These are phyloP conservation scores for Apotomis betuletana DNA, from an alignment of 2,888 invertebrate species.

Conservation along the genomic window DNA sequence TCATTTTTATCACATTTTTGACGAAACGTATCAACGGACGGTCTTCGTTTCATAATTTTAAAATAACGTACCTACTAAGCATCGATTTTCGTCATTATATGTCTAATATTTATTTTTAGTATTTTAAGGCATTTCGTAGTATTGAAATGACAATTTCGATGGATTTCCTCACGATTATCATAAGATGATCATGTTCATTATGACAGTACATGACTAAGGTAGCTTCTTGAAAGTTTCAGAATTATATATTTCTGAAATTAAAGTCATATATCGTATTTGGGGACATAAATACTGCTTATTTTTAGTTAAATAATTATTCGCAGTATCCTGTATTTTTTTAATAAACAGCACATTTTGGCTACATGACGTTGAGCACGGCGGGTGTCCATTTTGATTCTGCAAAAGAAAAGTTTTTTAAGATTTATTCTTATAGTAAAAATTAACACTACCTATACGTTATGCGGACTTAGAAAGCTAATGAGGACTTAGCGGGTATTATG, in stretches of 20 bases:
- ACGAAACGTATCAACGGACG: slow-evolving; percentile 31
- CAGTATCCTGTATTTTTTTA: slow-evolving; percentile 12
- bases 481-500: no score
- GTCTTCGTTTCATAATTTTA: slow-evolving; percentile 26
- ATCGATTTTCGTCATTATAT: slow-evolving; percentile 5
- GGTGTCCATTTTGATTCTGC: slow-evolving; percentile 19
- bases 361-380: slow-evolving; percentile 13
- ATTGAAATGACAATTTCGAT: background rate
- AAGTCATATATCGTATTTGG: slow-evolving; percentile 2
- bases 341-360: slow-evolving; percentile 28
- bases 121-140: slow-evolving; percentile 32
- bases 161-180: background rate
- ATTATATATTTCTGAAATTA: slow-evolving; percentile 1
- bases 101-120: slow-evolving; percentile 14
- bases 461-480: no score
- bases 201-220: background rate
- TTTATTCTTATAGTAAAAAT: background rate
- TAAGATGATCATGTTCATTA: background rate
- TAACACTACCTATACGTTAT: no score
- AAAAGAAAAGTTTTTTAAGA: slow-evolving; percentile 9
- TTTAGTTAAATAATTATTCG: slow-evolving; percentile 16
- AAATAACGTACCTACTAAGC: slow-evolving; percentile 29
- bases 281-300: slow-evolving; percentile 15
- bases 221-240: background rate
- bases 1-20: slow-evolving; percentile 38